Evolutionary conservation across 2,113 vertebrate genomes (phyloP).

Genomic region (Tringa solitaria): DNA sequence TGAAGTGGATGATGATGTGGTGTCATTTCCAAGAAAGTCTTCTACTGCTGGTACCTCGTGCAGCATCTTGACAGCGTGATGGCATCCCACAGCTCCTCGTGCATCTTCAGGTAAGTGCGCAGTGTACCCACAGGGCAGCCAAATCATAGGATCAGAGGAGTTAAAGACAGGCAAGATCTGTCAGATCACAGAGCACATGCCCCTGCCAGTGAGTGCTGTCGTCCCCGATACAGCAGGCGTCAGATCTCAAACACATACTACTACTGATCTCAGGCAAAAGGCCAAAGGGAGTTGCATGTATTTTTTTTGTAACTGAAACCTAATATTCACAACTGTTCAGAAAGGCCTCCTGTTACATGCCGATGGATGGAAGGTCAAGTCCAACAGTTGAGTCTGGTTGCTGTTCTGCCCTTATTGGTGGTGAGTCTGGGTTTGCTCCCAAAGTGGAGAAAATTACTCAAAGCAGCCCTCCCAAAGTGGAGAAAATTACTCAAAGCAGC

Average conservation of each 20-base stretch:
- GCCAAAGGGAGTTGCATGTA: not conserved
- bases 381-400: not conserved
- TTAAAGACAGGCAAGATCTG: constrained; percentile 2
- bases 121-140: constrained; percentile 25
- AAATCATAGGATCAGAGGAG: constrained; percentile 24
- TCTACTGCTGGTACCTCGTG: not conserved
- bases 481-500: not conserved
- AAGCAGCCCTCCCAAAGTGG: not conserved
- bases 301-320: not conserved
- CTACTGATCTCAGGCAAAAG: constrained; percentile 13
- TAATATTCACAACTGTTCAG: not conserved
- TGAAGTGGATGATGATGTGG: not conserved
- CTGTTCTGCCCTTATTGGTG: not conserved
- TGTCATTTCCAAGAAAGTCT: constrained; percentile 32
- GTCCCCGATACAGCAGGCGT: not conserved
- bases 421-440: not conserved
- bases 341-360: not conserved
- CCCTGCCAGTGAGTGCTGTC: not conserved
- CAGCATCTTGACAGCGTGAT: constrained; percentile 8
- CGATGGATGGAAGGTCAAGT: not conserved
- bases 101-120: constrained; percentile 3
- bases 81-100: constrained; percentile 48
- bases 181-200: constrained; percentile 29
- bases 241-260: constrained; percentile 7
- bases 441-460: not conserved